These are phyloP conservation scores for Poecilus cupreus DNA, from an alignment of 2,888 invertebrate species.

Conservation along the genomic window DNA sequence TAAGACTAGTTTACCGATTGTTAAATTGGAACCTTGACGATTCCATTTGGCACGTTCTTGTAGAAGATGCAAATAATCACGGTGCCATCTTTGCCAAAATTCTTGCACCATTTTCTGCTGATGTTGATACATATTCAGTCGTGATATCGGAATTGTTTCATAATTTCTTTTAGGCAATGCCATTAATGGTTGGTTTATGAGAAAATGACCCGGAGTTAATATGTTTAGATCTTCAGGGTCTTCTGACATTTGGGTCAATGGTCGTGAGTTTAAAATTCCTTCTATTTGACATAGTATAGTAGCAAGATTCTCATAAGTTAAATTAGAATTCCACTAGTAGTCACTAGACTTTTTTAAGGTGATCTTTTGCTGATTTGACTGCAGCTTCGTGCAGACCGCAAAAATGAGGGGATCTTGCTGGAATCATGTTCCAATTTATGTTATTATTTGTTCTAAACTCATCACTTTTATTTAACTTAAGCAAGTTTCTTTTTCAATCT, in stretches of 20 bases:
- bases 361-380: no score
- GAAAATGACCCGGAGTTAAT: conserved; percentile 14
- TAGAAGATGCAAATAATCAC: no score
- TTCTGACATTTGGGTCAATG: no score
- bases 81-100: conserved; percentile 30
- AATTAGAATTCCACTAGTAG: neutral
- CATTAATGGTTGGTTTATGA: neutral
- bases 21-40: neutral
- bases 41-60: neutral
- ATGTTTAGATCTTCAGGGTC: no score
- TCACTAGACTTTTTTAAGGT: conserved; percentile 14
- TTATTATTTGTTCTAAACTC: neutral
- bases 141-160: no score
- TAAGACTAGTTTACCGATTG: no score
- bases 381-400: no score
- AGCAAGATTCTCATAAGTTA: conserved; percentile 11
- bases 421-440: neutral
- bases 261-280: no score
- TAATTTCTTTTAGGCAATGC: neutral
- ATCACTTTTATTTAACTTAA: neutral
- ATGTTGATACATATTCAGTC: no score
- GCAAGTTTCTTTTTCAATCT: no score
- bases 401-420: neutral
- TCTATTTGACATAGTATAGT: no score
- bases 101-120: neutral